phyloP scores from a whole-genome alignment of 2,797 vertebrate species.

The Acridotheres tristis region DNA sequence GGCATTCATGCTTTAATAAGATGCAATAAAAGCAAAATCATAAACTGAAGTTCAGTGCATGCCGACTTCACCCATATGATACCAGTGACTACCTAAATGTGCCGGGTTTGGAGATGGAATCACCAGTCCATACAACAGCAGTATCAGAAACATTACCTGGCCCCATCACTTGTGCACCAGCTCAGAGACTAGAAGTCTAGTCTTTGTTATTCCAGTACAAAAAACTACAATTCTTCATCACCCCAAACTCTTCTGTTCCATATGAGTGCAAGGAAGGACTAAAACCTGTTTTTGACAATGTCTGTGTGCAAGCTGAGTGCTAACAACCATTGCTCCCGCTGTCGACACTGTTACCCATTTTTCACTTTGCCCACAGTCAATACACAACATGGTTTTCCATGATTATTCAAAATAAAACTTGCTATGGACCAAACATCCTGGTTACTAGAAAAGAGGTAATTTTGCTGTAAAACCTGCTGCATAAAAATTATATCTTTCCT shows the following conservation, averaged over 20 bases:
- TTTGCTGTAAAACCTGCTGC: not conserved
- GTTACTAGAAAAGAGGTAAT: not conserved
- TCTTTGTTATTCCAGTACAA: not conserved
- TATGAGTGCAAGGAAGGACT: not conserved
- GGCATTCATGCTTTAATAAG: not conserved
- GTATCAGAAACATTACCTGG: not conserved
- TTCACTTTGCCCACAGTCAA: not conserved
- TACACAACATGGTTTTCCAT: not conserved
- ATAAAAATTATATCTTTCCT: not conserved
- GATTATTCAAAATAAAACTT: not conserved
- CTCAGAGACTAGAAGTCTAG: not conserved
- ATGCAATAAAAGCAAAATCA: not conserved
- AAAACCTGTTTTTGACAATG: not conserved
- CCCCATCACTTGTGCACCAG: not conserved
- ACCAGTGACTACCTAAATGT: not conserved
- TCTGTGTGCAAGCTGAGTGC: not conserved
- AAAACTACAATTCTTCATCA: not conserved
- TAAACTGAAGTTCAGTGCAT: not conserved
- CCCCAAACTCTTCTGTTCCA: not conserved
- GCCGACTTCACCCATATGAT: not conserved
- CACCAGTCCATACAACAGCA: not conserved
- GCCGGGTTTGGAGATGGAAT: not conserved
- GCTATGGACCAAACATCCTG: not conserved
- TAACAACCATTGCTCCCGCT: not conserved
- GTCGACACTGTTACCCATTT: not conserved